Evolutionary conservation across 2,888 invertebrate species (phyloP).

Genomic region (Lepidochrysops patricia): DNA sequence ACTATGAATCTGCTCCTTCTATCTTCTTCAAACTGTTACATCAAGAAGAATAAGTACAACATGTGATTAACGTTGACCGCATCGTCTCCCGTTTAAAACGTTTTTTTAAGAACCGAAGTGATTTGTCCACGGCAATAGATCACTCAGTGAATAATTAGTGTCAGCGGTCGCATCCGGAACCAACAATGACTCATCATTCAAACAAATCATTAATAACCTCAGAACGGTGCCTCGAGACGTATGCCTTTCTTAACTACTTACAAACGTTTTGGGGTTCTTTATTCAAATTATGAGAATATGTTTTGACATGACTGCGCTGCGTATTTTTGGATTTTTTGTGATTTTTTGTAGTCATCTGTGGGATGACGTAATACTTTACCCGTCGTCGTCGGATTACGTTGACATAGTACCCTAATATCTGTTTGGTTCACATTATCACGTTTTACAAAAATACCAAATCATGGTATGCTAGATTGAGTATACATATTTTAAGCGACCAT

Average conservation of each 20-base stretch:
- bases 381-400: background rate
- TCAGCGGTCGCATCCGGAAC: constrained; percentile 68
- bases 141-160: constrained; percentile 74
- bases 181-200: constrained; percentile 72
- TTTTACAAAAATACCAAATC: background rate
- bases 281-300: constrained; percentile 9
- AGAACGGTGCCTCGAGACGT: constrained; percentile 28
- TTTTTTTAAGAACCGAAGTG: constrained; percentile 36
- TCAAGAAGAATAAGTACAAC: background rate
- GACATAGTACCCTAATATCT: background rate
- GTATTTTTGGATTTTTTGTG: background rate
- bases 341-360: background rate
- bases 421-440: background rate
- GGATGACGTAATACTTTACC: background rate
- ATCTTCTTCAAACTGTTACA: too few species aligned
- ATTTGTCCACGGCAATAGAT: constrained; percentile 72
- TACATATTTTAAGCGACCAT: too few species aligned
- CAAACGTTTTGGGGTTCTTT: constrained; percentile 11
- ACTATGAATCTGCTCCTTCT: too few species aligned
- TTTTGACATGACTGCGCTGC: background rate
- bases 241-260: constrained; percentile 10
- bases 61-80: background rate
- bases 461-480: background rate
- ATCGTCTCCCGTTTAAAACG: background rate
- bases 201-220: constrained; percentile 73